Conservation (phyloP, 2,888 invertebrate species). For the Brachypalpus laphriformis region DNA sequence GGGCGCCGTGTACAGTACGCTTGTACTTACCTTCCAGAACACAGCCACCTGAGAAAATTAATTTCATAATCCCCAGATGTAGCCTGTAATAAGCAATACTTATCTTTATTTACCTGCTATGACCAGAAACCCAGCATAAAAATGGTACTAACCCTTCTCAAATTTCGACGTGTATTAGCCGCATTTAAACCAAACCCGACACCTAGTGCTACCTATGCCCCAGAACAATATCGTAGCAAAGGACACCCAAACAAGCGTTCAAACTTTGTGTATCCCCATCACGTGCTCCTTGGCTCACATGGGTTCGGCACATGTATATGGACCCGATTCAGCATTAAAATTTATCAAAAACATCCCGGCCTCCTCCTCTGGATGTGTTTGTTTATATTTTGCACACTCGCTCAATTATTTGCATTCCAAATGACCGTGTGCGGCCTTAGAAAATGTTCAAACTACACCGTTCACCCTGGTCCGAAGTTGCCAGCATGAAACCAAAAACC, state of each 20-base stretch:
- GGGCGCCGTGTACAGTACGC: too few relatives aligned
- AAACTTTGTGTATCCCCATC: neutral
- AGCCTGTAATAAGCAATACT: neutral
- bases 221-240: neutral
- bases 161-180: neutral
- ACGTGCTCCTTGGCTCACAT: neutral
- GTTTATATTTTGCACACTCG: neutral
- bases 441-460: too few relatives aligned
- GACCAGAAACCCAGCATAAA: neutral
- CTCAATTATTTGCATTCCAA: neutral
- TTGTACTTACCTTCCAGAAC: neutral
- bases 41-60: neutral
- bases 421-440: slow-evolving; percentile 4
- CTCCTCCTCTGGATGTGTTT: neutral
- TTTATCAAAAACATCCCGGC: neutral
- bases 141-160: neutral
- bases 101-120: neutral
- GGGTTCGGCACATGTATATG: neutral
- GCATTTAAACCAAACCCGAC: neutral
- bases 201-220: neutral
- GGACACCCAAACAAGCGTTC: neutral
- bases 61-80: neutral
- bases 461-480: neutral
- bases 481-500: neutral
- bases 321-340: neutral